Conservation (phyloP, 2,797 vertebrate species). For the Peromyscus melanophrys region DNA sequence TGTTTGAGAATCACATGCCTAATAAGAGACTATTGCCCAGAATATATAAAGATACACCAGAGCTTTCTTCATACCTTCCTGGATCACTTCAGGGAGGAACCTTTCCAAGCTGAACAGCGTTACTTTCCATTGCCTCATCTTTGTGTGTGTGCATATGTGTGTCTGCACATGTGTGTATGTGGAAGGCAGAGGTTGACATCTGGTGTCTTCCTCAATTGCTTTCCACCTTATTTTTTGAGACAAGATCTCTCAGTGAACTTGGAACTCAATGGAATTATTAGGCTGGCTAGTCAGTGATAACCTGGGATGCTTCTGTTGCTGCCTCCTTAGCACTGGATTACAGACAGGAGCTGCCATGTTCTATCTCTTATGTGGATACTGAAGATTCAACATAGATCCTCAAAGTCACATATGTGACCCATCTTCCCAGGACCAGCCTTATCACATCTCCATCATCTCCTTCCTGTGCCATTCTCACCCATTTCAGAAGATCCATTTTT, state of each 20-base stretch:
- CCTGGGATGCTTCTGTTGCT: background rate
- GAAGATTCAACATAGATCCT: background rate
- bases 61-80: background rate
- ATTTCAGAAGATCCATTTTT: background rate
- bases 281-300: background rate
- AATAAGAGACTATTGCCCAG: background rate
- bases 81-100: background rate
- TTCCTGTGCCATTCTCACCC: background rate
- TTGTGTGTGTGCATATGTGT: background rate
- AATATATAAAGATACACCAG: background rate
- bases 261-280: background rate
- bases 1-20: background rate
- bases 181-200: background rate
- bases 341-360: background rate
- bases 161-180: background rate
- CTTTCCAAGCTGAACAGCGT: background rate
- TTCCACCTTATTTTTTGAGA: background rate
- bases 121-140: background rate
- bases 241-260: background rate
- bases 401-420: background rate
- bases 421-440: background rate
- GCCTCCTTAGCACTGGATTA: background rate
- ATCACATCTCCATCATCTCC: background rate
- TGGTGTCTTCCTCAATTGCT: background rate
- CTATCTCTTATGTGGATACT: background rate